A percentile compares a stretch with the other conserved stretches of the same genome.
phyloP scores from a whole-genome alignment of 2,113 vertebrate species.

The Oriolus oriolus region DNA sequence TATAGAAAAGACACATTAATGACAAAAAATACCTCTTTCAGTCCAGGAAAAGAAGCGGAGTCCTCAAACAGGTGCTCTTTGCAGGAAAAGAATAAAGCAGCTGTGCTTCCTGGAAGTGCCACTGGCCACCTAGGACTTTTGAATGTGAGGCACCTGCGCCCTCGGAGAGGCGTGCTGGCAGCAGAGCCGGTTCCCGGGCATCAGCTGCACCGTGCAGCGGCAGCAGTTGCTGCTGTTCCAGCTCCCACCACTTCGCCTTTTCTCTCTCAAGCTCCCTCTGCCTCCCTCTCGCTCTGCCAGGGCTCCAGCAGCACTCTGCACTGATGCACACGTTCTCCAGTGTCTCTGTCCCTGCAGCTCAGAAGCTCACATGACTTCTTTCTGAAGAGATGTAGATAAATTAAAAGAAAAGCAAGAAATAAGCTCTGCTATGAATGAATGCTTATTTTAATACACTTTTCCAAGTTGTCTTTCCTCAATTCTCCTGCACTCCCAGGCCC shows the following conservation, averaged over 20 bases:
- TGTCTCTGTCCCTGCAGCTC: conserved; percentile 39
- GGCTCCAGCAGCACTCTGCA: conserved; percentile 53
- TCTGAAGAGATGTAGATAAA: conserved; percentile 42
- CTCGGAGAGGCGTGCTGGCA: neutral
- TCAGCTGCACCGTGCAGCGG: neutral
- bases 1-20: neutral
- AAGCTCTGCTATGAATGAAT: neutral
- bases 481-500: neutral
- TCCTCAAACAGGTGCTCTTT: neutral
- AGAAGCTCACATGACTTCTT: conserved; percentile 67
- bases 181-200: neutral
- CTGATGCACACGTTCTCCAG: conserved; percentile 41
- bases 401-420: neutral
- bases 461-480: neutral
- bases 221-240: conserved; percentile 40
- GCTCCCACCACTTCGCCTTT: conserved; percentile 37
- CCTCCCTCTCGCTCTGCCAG: conserved; percentile 20
- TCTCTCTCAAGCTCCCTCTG: conserved; percentile 22
- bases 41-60: neutral
- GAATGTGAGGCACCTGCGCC: neutral
- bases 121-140: neutral
- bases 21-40: conserved; percentile 51
- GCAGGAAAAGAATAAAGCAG: neutral
- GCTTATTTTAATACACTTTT: neutral
- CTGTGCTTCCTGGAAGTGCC: neutral